phyloP scores from a whole-genome alignment of 2,797 vertebrate species.

The Limnodromus scolopaceus region DNA sequence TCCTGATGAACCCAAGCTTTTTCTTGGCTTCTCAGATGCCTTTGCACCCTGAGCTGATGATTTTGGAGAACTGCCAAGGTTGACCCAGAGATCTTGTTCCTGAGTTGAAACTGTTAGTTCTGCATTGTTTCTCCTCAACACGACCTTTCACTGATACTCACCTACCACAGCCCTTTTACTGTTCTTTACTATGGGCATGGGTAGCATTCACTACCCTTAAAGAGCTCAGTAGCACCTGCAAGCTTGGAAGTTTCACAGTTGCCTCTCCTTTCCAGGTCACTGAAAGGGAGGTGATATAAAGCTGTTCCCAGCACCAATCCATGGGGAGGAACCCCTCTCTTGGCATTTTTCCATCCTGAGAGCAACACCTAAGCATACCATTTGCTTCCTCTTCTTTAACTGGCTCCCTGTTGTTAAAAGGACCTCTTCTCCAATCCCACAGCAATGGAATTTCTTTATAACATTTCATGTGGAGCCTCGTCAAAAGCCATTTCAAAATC shows the following conservation, averaged over 20 bases:
- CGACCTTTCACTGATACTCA: not conserved
- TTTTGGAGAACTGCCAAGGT: not conserved
- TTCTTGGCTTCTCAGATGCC: not conserved
- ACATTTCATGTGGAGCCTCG: not conserved
- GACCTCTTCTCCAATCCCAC: not conserved
- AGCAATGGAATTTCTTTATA: not conserved
- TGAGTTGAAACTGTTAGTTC: not conserved
- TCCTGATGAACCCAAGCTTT: not conserved
- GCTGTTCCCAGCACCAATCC: not conserved
- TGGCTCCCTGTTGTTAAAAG: not conserved
- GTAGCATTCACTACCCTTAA: not conserved
- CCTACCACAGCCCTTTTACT: not conserved
- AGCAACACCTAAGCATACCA: not conserved
- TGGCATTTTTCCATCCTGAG: not conserved
- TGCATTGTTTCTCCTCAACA: not conserved
- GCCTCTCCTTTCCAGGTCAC: not conserved
- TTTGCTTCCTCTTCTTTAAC: not conserved
- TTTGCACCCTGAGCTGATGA: not conserved
- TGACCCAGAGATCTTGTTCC: not conserved
- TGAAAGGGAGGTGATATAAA: not conserved
- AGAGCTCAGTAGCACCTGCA: not conserved
- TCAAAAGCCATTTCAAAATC: not conserved
- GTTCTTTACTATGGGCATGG: not conserved
- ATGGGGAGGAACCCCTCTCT: not conserved
- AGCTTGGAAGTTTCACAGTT: not conserved